Conservation (phyloP, 2,113 vertebrate genomes). For the Spea multiplicata region DNA sequence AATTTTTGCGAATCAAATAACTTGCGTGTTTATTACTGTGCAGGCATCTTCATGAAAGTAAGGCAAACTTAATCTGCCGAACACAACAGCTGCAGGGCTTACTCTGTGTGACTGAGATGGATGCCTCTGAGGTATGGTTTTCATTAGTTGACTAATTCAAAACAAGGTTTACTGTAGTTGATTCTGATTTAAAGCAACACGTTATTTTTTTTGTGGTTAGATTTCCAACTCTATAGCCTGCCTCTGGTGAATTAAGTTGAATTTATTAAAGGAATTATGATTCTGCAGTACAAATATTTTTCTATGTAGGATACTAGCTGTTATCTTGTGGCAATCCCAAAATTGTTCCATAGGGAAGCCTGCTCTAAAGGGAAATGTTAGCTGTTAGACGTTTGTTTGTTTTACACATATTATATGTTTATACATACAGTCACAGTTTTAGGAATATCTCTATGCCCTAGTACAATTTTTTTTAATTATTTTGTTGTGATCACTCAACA, state of each 20-base stretch:
- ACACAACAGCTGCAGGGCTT: constrained; percentile 61
- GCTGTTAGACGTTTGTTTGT: too few species aligned
- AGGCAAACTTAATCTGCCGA: constrained; percentile 51
- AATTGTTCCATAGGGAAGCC: not conserved
- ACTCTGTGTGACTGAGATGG: constrained; percentile 56
- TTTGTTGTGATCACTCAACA: too few species aligned
- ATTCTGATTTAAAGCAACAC: constrained; percentile 55
- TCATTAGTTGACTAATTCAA: constrained; percentile 60
- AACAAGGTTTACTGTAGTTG: constrained; percentile 59
- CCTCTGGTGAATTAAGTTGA: constrained; percentile 25
- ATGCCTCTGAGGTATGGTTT: constrained; percentile 56
- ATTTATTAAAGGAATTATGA: constrained; percentile 14
- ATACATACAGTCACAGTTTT: too few species aligned
- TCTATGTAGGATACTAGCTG: not conserved
- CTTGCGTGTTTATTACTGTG: constrained; percentile 51
- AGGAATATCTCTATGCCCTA: too few species aligned
- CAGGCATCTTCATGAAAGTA: constrained; percentile 50
- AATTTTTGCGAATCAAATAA: constrained; percentile 56
- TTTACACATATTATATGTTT: too few species aligned
- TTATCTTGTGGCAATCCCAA: not conserved
- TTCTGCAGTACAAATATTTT: not conserved
- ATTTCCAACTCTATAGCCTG: not conserved
- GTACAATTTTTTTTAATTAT: too few species aligned
- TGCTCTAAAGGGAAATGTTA: too few species aligned
- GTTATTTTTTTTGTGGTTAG: not conserved